Conservation (phyloP, 2,888 invertebrate species). For the Actias luna region DNA sequence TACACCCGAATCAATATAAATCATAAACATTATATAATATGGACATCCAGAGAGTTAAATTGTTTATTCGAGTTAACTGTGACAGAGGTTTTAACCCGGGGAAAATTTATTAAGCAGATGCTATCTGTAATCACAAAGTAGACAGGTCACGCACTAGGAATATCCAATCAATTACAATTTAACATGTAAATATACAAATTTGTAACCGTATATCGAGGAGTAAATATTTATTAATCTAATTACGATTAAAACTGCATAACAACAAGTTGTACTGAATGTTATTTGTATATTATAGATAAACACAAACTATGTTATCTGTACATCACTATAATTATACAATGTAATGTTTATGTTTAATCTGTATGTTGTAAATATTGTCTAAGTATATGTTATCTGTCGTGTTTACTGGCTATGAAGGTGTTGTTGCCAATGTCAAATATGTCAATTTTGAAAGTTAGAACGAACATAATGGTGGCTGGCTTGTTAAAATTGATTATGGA, state of each 20-base stretch:
- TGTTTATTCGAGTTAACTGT: slow-evolving; percentile 7
- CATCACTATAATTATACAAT: neutral
- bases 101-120: slow-evolving; percentile 2
- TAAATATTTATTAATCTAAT: slow-evolving; percentile 5
- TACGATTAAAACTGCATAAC: neutral
- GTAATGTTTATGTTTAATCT: neutral
- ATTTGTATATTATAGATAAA: neutral
- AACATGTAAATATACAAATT: slow-evolving; percentile 3
- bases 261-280: neutral
- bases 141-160: slow-evolving; percentile 6
- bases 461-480: too few relatives aligned
- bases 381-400: neutral
- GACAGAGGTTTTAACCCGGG: neutral
- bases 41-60: slow-evolving; percentile 1
- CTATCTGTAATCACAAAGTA: slow-evolving; percentile 7
- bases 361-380: neutral
- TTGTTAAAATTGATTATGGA: too few relatives aligned
- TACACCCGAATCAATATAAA: neutral
- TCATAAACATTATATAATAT: slow-evolving; percentile 8
- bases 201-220: slow-evolving; percentile 10
- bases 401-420: too few relatives aligned
- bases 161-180: slow-evolving; percentile 3
- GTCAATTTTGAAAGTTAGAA: too few relatives aligned
- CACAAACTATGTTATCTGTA: neutral
- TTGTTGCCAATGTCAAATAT: too few relatives aligned